Percentiles rank a stretch among this genome's conserved stretches.
These are phyloP conservation scores for Parazoanthus swiftii DNA, from an alignment of 92 coral and sea anemone species.

Conservation along the genomic window DNA sequence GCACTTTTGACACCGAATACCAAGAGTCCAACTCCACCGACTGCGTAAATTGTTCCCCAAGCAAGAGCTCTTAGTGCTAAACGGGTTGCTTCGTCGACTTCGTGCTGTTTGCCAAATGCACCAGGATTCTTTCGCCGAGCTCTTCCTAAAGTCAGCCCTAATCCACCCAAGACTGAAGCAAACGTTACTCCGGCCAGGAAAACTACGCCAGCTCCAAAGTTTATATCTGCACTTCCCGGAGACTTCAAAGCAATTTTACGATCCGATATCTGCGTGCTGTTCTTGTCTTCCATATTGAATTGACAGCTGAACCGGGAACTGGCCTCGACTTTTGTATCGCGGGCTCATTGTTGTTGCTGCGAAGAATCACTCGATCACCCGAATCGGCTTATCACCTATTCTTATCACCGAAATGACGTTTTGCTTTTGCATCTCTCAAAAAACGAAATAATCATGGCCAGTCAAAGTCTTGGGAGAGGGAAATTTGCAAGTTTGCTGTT, in stretches of 20 bases:
- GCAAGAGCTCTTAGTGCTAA: slow-evolving; percentile 86
- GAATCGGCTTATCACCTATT: neutral
- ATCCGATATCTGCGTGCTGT: neutral
- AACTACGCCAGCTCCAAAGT: slow-evolving; percentile 58
- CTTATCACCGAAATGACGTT: neutral
- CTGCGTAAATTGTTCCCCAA: slow-evolving; percentile 83
- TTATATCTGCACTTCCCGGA: slow-evolving; percentile 22
- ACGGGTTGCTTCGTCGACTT: slow-evolving; percentile 75
- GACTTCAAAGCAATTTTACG: slow-evolving; percentile 4
- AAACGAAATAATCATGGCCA: slow-evolving; percentile 51
- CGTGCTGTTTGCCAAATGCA: slow-evolving; percentile 68
- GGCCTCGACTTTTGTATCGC: neutral
- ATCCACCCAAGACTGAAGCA: slow-evolving; percentile 89
- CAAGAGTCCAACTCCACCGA: slow-evolving; percentile 83
- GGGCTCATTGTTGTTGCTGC: slow-evolving; percentile 4
- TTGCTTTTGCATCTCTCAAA: neutral
- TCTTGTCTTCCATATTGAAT: slow-evolving; percentile 15
- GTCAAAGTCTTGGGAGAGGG: slow-evolving; percentile 67
- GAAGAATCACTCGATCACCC: neutral
- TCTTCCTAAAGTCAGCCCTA: slow-evolving; percentile 83
- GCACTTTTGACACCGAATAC: slow-evolving; percentile 81
- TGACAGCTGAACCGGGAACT: slow-evolving; percentile 3
- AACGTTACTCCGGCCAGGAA: slow-evolving; percentile 85
- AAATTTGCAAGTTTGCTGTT: slow-evolving; percentile 85
- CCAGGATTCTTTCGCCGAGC: slow-evolving; percentile 78